Evolutionary conservation across 2,113 vertebrate species (phyloP).

Genomic region (Todiramphus saurophagus): DNA sequence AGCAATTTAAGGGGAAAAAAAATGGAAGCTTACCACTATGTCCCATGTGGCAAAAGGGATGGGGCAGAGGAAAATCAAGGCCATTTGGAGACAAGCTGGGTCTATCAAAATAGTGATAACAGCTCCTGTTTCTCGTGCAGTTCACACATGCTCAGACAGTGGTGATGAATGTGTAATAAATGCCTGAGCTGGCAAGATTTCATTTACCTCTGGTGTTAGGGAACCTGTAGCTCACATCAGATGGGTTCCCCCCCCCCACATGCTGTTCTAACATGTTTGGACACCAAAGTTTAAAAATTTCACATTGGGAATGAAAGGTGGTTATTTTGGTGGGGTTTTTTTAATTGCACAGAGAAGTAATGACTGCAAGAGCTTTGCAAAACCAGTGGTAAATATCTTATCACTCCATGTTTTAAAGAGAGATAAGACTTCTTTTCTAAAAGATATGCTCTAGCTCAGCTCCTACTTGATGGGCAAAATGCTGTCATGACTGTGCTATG

Average conservation of each 20-base stretch:
- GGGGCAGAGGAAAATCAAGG: neutral
- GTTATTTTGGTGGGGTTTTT: neutral
- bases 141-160: neutral
- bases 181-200: neutral
- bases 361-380: neutral
- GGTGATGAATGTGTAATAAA: fast-evolving
- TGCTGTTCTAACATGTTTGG: neutral
- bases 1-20: neutral
- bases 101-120: neutral
- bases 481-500: neutral
- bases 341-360: neutral
- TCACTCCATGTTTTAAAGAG: neutral
- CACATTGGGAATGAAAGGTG: neutral
- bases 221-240: neutral
- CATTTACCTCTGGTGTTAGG: neutral
- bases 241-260: neutral
- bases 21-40: neutral
- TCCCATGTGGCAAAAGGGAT: neutral
- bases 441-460: neutral
- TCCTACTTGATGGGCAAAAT: neutral
- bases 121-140: neutral
- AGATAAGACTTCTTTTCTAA: neutral
- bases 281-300: fast-evolving
- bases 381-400: neutral
- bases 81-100: neutral